phyloP scores from a whole-genome alignment of 2,113 vertebrate genomes.

The Vombatus ursinus region DNA sequence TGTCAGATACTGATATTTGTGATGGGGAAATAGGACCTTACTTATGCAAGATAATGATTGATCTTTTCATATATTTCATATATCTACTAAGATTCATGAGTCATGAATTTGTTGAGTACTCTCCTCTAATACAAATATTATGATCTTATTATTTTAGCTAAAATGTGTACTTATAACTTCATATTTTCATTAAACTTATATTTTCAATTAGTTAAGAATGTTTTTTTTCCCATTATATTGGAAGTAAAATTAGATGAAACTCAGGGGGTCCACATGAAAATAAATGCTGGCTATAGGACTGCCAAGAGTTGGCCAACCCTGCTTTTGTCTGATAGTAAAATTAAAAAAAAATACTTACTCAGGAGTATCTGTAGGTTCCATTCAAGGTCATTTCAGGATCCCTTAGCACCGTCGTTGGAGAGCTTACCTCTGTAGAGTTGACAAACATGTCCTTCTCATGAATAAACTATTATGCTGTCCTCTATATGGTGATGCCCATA shows the following conservation, averaged over 20 bases:
- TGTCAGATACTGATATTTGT: background rate
- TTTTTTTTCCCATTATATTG: background rate
- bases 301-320: constrained; percentile 57
- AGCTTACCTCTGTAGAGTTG: constrained; percentile 46
- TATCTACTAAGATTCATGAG: background rate
- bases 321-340: constrained; percentile 57
- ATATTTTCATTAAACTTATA: constrained; percentile 3
- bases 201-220: constrained; percentile 30
- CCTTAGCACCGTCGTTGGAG: constrained; percentile 27
- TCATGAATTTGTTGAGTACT: background rate
- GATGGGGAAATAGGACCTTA: background rate
- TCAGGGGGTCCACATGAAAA: constrained; percentile 44
- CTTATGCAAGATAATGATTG: background rate
- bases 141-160: background rate
- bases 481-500: constrained; percentile 16
- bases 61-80: background rate
- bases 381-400: constrained; percentile 9
- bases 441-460: constrained; percentile 66
- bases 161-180: background rate
- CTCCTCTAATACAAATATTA: constrained; percentile 10
- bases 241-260: constrained; percentile 48
- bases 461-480: constrained; percentile 44
- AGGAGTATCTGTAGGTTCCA: background rate
- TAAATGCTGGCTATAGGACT: constrained; percentile 35
- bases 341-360: background rate